Percentiles rank a stretch among this genome's conserved stretches.
phyloP scores from a whole-genome alignment of 2,888 invertebrate genomes.

The Lithophane socia region DNA sequence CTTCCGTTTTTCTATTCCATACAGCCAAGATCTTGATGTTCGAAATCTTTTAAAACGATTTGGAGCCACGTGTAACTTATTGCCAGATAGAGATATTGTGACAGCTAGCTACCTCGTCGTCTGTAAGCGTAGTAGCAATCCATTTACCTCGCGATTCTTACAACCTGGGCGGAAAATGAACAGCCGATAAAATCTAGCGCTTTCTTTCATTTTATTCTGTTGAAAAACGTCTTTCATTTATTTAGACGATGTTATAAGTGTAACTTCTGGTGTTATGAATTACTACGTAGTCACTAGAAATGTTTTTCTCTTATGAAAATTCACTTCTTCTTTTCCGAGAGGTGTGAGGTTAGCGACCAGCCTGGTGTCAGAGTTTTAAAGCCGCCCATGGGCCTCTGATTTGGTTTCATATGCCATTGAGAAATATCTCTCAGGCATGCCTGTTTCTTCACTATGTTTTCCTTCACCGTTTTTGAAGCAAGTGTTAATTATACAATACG shows the following conservation, averaged over 20 bases:
- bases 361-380: no score
- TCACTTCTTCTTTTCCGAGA: no score
- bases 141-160: conserved; percentile 56
- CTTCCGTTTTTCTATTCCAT: conserved; percentile 43
- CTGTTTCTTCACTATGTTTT: no score
- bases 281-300: no score
- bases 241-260: neutral
- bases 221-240: neutral
- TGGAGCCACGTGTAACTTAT: conserved; percentile 60
- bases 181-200: conserved; percentile 48
- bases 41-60: conserved; percentile 62
- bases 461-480: no score
- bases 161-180: conserved; percentile 59
- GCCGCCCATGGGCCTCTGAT: no score
- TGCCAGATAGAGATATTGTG: conserved; percentile 62
- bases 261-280: neutral
- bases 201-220: conserved; percentile 29
- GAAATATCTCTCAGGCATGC: no score
- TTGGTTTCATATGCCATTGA: no score
- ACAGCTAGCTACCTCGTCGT: conserved; percentile 57
- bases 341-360: no score
- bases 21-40: conserved; percentile 43
- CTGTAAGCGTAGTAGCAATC: conserved; percentile 60
- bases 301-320: no score
- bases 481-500: no score